Evolutionary conservation across 2,888 invertebrate species (phyloP), one percentile per base, ranked within the genome.

Genomic region (Tipula lateralis): DNA sequence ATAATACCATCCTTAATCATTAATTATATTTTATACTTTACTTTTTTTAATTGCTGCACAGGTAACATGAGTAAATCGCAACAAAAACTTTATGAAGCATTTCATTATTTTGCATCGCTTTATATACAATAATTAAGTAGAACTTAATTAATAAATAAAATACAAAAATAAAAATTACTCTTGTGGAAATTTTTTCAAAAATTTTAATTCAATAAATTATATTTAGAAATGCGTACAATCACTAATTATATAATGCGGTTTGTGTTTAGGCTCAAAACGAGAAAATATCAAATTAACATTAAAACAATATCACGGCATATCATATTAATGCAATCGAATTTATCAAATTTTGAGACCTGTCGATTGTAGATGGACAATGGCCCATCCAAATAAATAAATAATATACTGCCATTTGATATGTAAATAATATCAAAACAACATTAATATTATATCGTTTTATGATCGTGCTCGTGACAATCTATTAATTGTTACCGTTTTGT

Each of bases 1-100:
- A 39, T 39, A 44, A 16, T 66, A 66, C 66, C 66, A 66, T 66
- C 66, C 66, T 66, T 66, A 66, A 66, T 66, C 66, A 66, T 66
- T 66, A 66, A 66, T 66, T 66, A 66, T 66, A 66, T 66, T 66
- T 66, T 24, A 66, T 66, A 44, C n/a, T 66, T 24, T 66, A 24
- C 9, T 2, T 24, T 66, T 24, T 66, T 66, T 66, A 66, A 66
- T 66, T 66, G 24, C 24, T 66, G 66, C 24, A 66, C 66, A 66
- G 9, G 66, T 66, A 66, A 66, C 66, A 66, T 24, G 2, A n/a
- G n/a, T 13, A 39, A 44, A 44, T 44, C 36, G 44, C 1, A 44
- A 44, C 44, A 44, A 44, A 44, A 44, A 44, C 16, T 44, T 44
- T 12, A 36, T 36, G 9, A 36, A 12, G 36, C 36, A 36, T 36